Evolutionary conservation across 2,797 vertebrate species (phyloP), one percentile per base, ranked within the genome.

Genomic region (Avahi laniger): DNA sequence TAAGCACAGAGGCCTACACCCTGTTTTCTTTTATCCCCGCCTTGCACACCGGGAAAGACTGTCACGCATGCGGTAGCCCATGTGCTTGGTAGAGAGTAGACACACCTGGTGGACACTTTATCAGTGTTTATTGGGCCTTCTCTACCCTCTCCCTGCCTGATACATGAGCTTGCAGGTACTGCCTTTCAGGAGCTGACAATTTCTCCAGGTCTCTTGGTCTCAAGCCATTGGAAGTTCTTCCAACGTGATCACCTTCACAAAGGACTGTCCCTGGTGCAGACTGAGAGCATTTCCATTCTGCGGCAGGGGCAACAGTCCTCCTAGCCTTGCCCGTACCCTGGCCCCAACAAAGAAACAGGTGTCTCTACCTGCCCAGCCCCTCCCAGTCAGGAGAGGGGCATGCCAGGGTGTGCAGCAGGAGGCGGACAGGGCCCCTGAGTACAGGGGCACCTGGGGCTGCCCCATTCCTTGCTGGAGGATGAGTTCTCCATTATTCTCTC

Each of bases 11-110:
- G 80, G 54, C 65, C 35, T 7, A 14, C 4, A 2, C 61, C 70
- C 26, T 30, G 38, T 83, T 91, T 82, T 59, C 69, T 75, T 48
- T 46, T 3, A 17, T 57, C 11, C 13, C 30, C 11, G 1, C 35
- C 65, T 59, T 10, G 26, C 30, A 78, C 41, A 48, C 72, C 4
- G 1, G 46, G 70, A 63, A 70, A 82, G 76, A 33, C 4, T 2
- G 72, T 78, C 24, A 0, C 8, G 69, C 8, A 1, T 2, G 41
- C 12, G 2, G 1, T 14, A 65, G 80, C 61, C 38, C 17, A 0
- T 15, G 69, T 48, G 41, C 57, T 82, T 70, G 86, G 86, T 63
- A 69, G 14, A 7, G 73, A 75, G 30, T 7, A 35, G 67, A 65
- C 67, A 22, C n/a, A 0, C 48, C 83, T 35, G 3, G 7, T 0